phyloP scores from a whole-genome alignment of 2,888 invertebrate species.

The Ormyrus nitidulus region DNA sequence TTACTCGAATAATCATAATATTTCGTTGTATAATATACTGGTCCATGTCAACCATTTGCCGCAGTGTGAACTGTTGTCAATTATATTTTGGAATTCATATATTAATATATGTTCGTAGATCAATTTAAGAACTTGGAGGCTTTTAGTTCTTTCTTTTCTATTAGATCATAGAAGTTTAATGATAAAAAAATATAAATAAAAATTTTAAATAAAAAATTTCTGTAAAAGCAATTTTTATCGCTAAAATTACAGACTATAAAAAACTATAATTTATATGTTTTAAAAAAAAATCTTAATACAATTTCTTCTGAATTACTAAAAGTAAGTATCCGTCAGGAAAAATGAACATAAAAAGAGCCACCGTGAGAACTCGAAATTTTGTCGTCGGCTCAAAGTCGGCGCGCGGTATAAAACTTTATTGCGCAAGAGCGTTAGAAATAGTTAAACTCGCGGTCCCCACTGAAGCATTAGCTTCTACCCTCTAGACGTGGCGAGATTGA shows the following conservation, averaged over 20 bases:
- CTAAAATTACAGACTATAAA: too few species aligned
- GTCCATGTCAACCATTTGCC: constrained; percentile 11
- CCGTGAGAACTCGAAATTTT: background rate
- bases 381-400: background rate
- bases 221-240: too few species aligned
- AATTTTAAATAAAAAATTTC: too few species aligned
- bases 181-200: too few species aligned
- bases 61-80: background rate
- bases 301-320: too few species aligned
- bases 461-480: constrained; percentile 10
- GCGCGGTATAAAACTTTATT: constrained; percentile 18
- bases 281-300: too few species aligned
- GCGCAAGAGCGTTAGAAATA: constrained; percentile 27
- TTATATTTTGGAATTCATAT: constrained; percentile 10
- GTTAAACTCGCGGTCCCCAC: background rate
- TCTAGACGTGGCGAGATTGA: background rate
- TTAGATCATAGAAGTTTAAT: too few species aligned
- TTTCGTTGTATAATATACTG: background rate
- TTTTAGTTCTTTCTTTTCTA: too few species aligned
- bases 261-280: too few species aligned
- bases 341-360: background rate
- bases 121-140: too few species aligned
- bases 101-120: too few species aligned
- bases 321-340: background rate
- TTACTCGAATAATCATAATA: background rate